These are phyloP conservation scores for Drosophila pseudotalamancana DNA, from an alignment of 2,888 invertebrate species.

Conservation along the genomic window DNA sequence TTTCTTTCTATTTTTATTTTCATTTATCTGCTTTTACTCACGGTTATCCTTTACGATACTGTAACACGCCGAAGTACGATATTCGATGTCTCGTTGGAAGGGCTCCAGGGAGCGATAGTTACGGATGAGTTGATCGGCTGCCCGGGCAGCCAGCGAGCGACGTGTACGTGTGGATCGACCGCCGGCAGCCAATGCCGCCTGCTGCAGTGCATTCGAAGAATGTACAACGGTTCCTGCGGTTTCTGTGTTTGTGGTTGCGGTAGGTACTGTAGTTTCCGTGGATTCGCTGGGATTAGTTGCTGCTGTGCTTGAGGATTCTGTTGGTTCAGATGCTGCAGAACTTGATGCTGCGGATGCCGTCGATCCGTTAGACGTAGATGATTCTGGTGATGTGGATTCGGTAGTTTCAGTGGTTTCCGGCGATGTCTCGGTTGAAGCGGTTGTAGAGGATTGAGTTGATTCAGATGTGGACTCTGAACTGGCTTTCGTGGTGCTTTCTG, in stretches of 20 bases:
- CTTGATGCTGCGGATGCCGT: too few species aligned
- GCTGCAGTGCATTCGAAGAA: neutral
- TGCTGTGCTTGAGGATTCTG: too few species aligned
- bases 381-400: too few species aligned
- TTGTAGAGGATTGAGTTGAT: too few species aligned
- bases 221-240: neutral
- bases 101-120: conserved; percentile 65
- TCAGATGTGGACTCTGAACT: too few species aligned
- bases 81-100: conserved; percentile 27
- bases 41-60: conserved; percentile 47
- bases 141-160: conserved; percentile 54
- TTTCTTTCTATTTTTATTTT: too few species aligned
- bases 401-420: too few species aligned
- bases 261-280: neutral
- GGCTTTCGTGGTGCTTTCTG: conserved; percentile 3
- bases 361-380: too few species aligned
- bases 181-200: neutral
- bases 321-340: too few species aligned
- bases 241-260: neutral
- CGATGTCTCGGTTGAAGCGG: too few species aligned
- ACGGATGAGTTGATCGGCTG: conserved; percentile 53
- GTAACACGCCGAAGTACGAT: conserved; percentile 61
- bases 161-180: conserved; percentile 10
- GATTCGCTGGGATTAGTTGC: too few species aligned
- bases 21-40: conserved; percentile 20